These are phyloP conservation scores for Tylochromis polylepis DNA, from an alignment of 2,113 vertebrate genomes.

Conservation along the genomic window DNA sequence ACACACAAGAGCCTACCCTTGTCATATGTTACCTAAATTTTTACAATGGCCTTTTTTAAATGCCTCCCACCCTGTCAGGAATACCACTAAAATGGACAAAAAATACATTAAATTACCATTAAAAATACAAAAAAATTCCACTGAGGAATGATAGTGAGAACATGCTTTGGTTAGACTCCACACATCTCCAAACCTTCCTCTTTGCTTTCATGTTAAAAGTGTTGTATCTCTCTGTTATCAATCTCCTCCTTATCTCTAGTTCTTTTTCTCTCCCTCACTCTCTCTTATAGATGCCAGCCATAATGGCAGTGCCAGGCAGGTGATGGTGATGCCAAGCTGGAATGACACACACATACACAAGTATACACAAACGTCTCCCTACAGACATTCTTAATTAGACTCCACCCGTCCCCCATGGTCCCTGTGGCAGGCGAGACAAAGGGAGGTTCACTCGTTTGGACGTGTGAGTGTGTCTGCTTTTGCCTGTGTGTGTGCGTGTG, in stretches of 20 bases:
- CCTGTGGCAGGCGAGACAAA: slow-evolving; percentile 74
- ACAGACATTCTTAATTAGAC: slow-evolving; percentile 79
- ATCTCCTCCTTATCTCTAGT: background rate
- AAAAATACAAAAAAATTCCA: background rate
- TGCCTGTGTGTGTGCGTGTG: background rate
- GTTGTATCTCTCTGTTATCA: slow-evolving; percentile 1
- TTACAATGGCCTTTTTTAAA: no score
- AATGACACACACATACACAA: slow-evolving; percentile 67
- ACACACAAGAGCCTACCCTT: background rate
- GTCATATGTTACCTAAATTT: background rate
- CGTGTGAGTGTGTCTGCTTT: slow-evolving; percentile 22
- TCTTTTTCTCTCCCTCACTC: background rate
- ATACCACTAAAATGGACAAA: no score
- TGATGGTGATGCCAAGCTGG: slow-evolving; percentile 75
- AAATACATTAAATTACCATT: no score
- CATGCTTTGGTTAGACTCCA: background rate
- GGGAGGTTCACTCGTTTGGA: slow-evolving; percentile 75
- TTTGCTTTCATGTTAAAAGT: background rate
- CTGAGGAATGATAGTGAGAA: background rate
- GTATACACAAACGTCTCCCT: slow-evolving; percentile 63
- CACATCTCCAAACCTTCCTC: background rate
- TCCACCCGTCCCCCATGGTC: slow-evolving; percentile 71
- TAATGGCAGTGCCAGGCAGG: slow-evolving; percentile 69
- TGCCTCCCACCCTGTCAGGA: no score
- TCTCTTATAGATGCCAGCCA: slow-evolving; percentile 56